Conservation (phyloP, 2,113 vertebrate genomes). For the Fregata magnificens region DNA sequence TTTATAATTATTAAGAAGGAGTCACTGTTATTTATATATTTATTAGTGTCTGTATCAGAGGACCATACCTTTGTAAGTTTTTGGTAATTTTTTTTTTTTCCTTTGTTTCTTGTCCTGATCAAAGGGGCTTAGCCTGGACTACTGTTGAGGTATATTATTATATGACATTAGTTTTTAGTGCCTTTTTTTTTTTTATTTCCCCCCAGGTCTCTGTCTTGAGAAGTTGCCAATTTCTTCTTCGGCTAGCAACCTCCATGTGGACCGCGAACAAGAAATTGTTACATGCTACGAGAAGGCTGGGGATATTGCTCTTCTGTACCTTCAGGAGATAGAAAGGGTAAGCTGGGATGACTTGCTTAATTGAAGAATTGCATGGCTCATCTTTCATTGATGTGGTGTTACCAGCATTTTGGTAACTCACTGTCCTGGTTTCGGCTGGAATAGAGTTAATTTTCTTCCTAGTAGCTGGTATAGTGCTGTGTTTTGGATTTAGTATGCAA, state of each 20-base stretch:
- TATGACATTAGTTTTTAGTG: background rate
- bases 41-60: background rate
- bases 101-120: background rate
- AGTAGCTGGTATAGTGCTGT: no score
- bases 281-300: slow-evolving; percentile 97
- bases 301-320: slow-evolving; percentile 94
- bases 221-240: slow-evolving; percentile 88
- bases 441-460: no score
- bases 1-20: background rate
- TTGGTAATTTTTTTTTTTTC: background rate
- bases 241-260: slow-evolving; percentile 77
- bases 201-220: slow-evolving; percentile 91
- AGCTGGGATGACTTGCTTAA: background rate
- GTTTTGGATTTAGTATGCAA: no score
- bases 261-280: slow-evolving; percentile 91
- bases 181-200: background rate
- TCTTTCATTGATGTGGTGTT: background rate
- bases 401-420: background rate
- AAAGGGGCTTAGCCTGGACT: background rate
- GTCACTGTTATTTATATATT: background rate
- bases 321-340: slow-evolving; percentile 97
- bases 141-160: background rate
- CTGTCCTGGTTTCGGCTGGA: no score
- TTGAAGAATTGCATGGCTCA: background rate
- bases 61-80: background rate